Evolutionary conservation across 2,797 vertebrate species (phyloP).

Genomic region (Tolypeutes matacus): DNA sequence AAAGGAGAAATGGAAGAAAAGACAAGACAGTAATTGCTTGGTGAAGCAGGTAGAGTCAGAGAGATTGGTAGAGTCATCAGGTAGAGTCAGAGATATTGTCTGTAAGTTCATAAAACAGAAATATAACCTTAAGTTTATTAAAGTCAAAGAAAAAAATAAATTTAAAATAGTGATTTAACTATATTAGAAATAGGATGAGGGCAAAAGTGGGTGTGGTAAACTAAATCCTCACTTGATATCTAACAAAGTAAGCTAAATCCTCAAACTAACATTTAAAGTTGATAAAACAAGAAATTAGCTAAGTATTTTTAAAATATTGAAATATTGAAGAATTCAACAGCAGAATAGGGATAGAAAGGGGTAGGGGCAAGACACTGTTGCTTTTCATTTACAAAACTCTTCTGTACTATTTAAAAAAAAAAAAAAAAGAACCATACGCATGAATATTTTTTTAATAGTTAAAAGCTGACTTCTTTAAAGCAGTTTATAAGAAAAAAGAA

Average conservation of each 20-base stretch:
- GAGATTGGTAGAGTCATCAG: too few species aligned
- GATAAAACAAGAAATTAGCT: neutral
- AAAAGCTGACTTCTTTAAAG: constrained; percentile 44
- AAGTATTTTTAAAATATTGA: constrained; percentile 1
- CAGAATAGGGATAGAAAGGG: neutral
- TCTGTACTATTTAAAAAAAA: neutral
- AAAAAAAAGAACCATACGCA: neutral
- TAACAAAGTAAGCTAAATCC: neutral
- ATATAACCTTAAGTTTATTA: neutral
- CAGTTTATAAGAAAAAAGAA: neutral
- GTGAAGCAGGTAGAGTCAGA: too few species aligned
- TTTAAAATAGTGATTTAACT: neutral
- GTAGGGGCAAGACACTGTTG: neutral
- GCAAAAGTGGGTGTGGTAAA: neutral
- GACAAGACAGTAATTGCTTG: neutral
- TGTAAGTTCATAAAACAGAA: neutral
- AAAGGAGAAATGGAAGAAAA: constrained; percentile 44
- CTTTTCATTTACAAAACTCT: constrained; percentile 35
- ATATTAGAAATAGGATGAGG: neutral
- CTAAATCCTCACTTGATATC: neutral
- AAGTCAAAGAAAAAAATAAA: constrained; percentile 19
- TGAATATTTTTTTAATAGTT: neutral
- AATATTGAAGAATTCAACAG: neutral
- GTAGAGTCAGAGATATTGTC: neutral
- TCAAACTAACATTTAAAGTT: neutral